phyloP scores from a whole-genome alignment of 1,140 invertebrate genomes.

The Mercenaria mercenaria region DNA sequence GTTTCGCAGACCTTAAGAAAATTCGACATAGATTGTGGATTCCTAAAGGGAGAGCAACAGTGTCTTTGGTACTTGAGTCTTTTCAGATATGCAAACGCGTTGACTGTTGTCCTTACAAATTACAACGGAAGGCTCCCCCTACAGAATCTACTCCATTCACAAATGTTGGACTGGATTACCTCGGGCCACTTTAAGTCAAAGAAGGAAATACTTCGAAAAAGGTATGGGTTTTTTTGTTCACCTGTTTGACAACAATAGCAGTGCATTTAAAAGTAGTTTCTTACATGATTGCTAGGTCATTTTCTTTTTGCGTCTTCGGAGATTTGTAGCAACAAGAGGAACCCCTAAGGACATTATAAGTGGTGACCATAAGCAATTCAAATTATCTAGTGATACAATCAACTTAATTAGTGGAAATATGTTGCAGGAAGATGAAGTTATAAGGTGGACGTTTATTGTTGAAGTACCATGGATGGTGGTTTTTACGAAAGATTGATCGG shows the following conservation, averaged over 20 bases:
- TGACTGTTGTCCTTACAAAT: constrained; percentile 30
- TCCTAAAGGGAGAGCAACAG: neutral
- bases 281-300: neutral
- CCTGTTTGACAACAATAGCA: neutral
- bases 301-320: neutral
- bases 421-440: neutral
- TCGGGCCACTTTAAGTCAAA: constrained; percentile 2
- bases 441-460: neutral
- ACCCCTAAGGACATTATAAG: neutral
- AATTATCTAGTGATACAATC: neutral
- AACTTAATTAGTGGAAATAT: neutral
- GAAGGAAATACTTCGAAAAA: neutral
- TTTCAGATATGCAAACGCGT: neutral
- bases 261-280: neutral
- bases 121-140: neutral
- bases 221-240: constrained; percentile 5
- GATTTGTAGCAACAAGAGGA: constrained; percentile 6
- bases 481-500: neutral
- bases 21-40: constrained; percentile 23
- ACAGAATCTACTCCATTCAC: neutral
- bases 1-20: constrained; percentile 10
- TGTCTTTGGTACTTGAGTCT: neutral
- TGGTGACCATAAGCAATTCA: constrained; percentile 3
- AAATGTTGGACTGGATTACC: neutral
- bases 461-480: constrained; percentile 1